These are phyloP conservation scores for Xyrauchen texanus DNA, from an alignment of 2,113 vertebrate genomes.

Conservation along the genomic window DNA sequence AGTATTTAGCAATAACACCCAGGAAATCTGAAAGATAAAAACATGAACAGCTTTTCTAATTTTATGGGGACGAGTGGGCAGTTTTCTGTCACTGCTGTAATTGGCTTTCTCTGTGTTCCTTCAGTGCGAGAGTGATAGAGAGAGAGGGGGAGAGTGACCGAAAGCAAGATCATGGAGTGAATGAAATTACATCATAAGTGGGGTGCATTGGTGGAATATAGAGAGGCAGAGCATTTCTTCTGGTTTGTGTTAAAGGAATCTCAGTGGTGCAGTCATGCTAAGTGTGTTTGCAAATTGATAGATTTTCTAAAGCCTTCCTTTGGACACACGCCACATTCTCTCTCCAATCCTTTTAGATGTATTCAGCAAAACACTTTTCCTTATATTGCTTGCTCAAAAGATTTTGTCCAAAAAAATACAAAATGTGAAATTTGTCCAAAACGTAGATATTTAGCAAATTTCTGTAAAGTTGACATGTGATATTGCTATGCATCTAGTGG, in stretches of 20 bases:
- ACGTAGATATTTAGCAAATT: neutral
- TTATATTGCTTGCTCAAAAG: constrained; percentile 66
- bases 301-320: constrained; percentile 68
- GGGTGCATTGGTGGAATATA: constrained; percentile 63
- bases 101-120: constrained; percentile 75
- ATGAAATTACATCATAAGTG: constrained; percentile 77
- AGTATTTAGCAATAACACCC: constrained; percentile 84
- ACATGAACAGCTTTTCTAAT: constrained; percentile 78
- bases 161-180: constrained; percentile 72
- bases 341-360: constrained; percentile 72
- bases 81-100: constrained; percentile 80
- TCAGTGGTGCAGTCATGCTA: constrained; percentile 72
- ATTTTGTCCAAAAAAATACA: neutral
- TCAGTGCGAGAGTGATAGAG: constrained; percentile 59
- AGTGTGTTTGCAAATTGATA: constrained; percentile 80
- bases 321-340: constrained; percentile 63
- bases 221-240: constrained; percentile 70
- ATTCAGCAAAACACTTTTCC: constrained; percentile 68
- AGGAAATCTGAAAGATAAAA: constrained; percentile 86
- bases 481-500: neutral
- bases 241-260: constrained; percentile 55
- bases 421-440: constrained; percentile 1
- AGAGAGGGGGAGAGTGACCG: constrained; percentile 11
- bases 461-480: neutral
- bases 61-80: constrained; percentile 80